phyloP scores from a whole-genome alignment of 2,888 invertebrate species.

The Prenolepis imparis region DNA sequence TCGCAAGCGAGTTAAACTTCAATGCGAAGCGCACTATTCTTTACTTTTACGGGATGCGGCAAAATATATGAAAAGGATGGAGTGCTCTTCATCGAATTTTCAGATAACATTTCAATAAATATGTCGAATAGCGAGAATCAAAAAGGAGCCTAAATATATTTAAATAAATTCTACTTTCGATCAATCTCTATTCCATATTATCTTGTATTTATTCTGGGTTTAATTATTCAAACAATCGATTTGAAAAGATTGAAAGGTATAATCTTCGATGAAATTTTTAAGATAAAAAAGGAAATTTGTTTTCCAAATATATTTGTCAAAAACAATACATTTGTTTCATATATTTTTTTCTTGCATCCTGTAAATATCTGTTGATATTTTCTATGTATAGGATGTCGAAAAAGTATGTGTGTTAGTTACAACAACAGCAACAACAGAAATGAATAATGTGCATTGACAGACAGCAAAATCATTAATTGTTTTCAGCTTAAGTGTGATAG shows the following conservation, averaged over 20 bases:
- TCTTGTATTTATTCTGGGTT: conserved; percentile 35
- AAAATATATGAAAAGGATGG: conserved; percentile 6
- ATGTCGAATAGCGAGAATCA: neutral
- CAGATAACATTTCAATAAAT: neutral
- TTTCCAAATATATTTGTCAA: neutral
- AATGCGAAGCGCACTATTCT: conserved; percentile 38
- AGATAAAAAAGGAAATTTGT: neutral
- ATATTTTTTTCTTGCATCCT: conserved; percentile 21
- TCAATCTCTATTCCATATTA: neutral
- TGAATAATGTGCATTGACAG: conserved; percentile 35
- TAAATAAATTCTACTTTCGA: neutral
- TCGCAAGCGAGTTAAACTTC: conserved; percentile 41
- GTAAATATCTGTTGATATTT: conserved; percentile 35
- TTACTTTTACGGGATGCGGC: neutral
- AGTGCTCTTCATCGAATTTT: neutral
- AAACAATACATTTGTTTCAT: neutral
- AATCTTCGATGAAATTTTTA: neutral
- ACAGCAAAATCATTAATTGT: conserved; percentile 37
- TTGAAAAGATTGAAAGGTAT: neutral
- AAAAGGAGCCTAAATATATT: neutral
- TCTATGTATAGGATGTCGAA: neutral
- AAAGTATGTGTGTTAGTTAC: conserved; percentile 6
- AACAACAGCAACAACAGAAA: conserved; percentile 4
- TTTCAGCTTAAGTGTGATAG: conserved; percentile 42
- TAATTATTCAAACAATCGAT: neutral